Evolutionary conservation across 2,797 vertebrate genomes (phyloP).

Genomic region (Catharus ustulatus): DNA sequence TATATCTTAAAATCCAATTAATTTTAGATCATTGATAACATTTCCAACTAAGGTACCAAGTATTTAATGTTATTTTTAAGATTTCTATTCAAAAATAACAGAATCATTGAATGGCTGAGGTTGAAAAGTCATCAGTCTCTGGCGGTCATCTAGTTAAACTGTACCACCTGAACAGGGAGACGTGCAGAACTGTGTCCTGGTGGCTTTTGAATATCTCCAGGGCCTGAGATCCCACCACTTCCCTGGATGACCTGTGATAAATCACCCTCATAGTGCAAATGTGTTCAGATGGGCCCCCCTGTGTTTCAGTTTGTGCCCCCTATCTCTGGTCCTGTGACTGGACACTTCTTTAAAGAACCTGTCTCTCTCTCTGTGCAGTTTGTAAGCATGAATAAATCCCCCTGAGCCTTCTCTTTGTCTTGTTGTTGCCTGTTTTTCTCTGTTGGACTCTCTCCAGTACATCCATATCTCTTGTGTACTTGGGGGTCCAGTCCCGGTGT

Average conservation of each 20-base stretch:
- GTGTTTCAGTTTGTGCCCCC: not conserved
- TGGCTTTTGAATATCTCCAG: not conserved
- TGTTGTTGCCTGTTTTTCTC: not conserved
- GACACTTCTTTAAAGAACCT: not conserved
- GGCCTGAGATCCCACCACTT: not conserved
- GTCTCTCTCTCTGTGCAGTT: not conserved
- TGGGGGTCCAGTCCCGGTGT: too few relatives aligned
- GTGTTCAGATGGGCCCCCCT: not conserved
- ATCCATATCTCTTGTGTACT: not conserved
- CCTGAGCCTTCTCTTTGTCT: not conserved
- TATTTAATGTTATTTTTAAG: not conserved
- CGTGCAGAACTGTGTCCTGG: not conserved
- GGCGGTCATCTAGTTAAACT: not conserved
- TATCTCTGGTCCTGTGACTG: not conserved
- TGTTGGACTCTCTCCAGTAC: not conserved
- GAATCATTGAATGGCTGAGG: not conserved
- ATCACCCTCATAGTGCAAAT: not conserved
- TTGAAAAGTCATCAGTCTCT: not conserved
- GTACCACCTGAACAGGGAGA: fast-evolving
- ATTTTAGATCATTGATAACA: not conserved
- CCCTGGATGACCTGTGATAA: not conserved
- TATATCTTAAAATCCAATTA: not conserved
- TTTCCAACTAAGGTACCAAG: not conserved
- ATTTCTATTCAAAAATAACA: not conserved
- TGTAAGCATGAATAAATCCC: too few relatives aligned